Percentiles rank a stretch among this genome's conserved stretches.
phyloP scores from a whole-genome alignment of 2,113 vertebrate species.

The Aix galericulata region DNA sequence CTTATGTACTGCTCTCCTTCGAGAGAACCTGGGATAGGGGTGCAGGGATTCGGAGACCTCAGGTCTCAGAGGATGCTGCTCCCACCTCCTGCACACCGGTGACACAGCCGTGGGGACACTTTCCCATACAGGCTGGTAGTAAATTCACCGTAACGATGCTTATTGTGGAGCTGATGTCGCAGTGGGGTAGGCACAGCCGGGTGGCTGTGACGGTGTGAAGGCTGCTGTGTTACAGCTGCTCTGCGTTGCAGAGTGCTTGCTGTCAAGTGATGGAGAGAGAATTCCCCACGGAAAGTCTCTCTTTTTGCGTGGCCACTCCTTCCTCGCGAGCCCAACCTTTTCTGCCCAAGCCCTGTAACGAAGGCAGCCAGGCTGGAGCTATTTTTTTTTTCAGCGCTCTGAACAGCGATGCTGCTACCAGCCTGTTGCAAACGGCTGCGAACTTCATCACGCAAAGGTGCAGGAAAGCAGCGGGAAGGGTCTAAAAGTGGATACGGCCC shows the following conservation, averaged over 20 bases:
- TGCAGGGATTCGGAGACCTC: background rate
- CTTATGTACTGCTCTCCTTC: background rate
- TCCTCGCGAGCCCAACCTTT: background rate
- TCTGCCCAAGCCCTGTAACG: background rate
- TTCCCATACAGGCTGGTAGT: background rate
- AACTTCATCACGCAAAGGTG: background rate
- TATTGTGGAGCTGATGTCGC: background rate
- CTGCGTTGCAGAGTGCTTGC: background rate
- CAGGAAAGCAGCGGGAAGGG: background rate
- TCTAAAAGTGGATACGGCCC: background rate
- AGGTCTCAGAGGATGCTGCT: background rate
- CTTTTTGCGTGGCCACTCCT: background rate
- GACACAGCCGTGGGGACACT: background rate
- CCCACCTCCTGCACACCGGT: rapidly evolving
- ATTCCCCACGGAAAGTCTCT: background rate
- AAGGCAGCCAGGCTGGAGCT: background rate
- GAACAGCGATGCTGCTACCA: background rate
- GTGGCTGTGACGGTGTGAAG: background rate
- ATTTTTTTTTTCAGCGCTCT: background rate
- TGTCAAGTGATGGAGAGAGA: background rate
- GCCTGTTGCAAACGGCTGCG: background rate
- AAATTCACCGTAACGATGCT: background rate
- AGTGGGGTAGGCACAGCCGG: background rate
- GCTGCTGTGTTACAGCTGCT: background rate
- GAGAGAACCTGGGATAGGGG: background rate